Percentiles rank a stretch among this genome's conserved stretches.
Conservation (phyloP, 1,140 invertebrate species). For the Zaprionus africanus region DNA sequence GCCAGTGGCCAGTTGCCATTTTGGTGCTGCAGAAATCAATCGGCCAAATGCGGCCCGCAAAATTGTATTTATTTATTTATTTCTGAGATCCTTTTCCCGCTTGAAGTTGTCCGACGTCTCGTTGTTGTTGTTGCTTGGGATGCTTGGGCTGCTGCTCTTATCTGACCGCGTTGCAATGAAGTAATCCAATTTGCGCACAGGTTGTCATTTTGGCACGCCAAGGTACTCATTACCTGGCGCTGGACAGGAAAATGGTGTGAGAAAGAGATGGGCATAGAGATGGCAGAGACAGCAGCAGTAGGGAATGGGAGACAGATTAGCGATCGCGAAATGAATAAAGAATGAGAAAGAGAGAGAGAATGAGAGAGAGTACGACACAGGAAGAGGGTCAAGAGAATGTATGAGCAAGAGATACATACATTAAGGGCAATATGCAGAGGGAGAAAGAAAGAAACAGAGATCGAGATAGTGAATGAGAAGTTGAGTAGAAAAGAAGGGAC, state of each 20-base stretch:
- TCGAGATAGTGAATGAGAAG: too few species aligned
- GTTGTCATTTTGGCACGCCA: conserved; percentile 73
- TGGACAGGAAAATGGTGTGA: background rate
- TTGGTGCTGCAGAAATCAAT: conserved; percentile 72
- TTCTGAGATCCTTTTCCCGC: conserved; percentile 36
- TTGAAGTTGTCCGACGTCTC: conserved; percentile 41
- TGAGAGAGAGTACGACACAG: background rate
- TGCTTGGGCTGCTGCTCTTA: conserved; percentile 60
- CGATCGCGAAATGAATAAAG: background rate
- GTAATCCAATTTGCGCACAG: conserved; percentile 78
- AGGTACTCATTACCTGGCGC: conserved; percentile 69
- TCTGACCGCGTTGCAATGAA: conserved; percentile 64
- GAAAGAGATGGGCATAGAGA: background rate
- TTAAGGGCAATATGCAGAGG: too few species aligned
- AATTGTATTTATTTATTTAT: conserved; percentile 76
- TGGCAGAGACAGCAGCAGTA: background rate
- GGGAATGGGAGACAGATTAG: background rate
- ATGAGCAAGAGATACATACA: too few species aligned
- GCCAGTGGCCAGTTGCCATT: conserved; percentile 28
- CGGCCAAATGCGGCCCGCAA: conserved; percentile 67
- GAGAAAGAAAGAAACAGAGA: too few species aligned
- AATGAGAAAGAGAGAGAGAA: background rate
- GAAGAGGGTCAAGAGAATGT: too few species aligned
- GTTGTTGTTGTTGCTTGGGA: background rate
- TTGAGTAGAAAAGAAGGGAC: too few species aligned